Evolutionary conservation across 2,113 vertebrate species (phyloP).

Genomic region (Urocitellus parryii): DNA sequence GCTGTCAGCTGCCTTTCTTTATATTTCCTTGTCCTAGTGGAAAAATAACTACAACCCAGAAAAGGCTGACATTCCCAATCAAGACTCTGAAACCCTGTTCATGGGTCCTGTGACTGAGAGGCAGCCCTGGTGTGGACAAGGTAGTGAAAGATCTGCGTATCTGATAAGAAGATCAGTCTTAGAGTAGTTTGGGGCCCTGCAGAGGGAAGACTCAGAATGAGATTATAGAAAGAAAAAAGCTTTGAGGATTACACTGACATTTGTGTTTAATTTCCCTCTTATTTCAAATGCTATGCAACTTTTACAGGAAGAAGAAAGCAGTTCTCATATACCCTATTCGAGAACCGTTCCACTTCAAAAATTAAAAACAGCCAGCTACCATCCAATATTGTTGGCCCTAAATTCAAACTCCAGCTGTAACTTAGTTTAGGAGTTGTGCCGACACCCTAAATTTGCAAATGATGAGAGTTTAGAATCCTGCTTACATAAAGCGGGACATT

Average conservation of each 20-base stretch:
- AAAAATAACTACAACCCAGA: background rate
- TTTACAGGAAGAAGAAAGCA: slow-evolving; percentile 58
- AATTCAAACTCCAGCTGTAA: slow-evolving; percentile 29
- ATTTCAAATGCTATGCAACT: slow-evolving; percentile 63
- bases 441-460: slow-evolving; percentile 56
- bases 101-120: background rate
- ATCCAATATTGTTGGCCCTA: background rate
- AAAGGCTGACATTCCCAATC: background rate
- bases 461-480: slow-evolving; percentile 61
- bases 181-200: background rate
- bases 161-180: background rate
- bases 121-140: background rate
- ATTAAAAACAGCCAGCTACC: slow-evolving; percentile 72
- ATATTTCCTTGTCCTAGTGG: background rate
- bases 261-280: slow-evolving; percentile 79
- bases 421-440: slow-evolving; percentile 6
- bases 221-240: slow-evolving; percentile 22
- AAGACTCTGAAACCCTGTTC: background rate
- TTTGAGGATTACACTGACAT: slow-evolving; percentile 68
- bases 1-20: background rate
- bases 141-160: background rate
- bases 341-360: slow-evolving; percentile 63
- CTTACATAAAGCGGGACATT: slow-evolving; percentile 65
- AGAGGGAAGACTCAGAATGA: background rate
- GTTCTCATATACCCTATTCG: background rate